Conservation (phyloP, 2,113 vertebrate genomes). For the Petrocephalus microphthalmus region DNA sequence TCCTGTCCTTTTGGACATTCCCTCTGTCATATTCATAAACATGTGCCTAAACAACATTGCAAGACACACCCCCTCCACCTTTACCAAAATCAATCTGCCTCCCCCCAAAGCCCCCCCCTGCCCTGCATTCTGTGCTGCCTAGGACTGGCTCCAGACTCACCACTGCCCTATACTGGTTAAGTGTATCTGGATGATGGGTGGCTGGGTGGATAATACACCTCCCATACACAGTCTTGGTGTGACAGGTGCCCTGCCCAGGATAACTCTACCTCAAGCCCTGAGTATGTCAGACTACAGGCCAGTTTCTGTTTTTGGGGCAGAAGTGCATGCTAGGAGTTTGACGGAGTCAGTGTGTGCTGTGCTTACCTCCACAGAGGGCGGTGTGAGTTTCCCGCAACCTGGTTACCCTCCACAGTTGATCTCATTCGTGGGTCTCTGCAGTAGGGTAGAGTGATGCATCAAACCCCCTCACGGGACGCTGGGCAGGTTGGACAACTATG, state of each 20-base stretch:
- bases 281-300: neutral
- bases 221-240: neutral
- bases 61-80: neutral
- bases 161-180: neutral
- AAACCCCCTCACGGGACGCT: no score
- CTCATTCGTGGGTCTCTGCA: neutral
- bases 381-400: neutral
- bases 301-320: neutral
- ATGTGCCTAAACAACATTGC: neutral
- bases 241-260: neutral
- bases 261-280: neutral
- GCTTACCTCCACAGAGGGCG: neutral
- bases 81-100: neutral
- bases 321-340: neutral
- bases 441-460: neutral
- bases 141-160: neutral
- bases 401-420: neutral
- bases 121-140: neutral
- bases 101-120: neutral
- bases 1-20: neutral
- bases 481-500: no score
- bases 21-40: neutral
- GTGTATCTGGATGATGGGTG: neutral
- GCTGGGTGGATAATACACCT: neutral
- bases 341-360: neutral